A percentile compares a stretch with the other conserved stretches of the same genome.
These are phyloP conservation scores for Riptortus pedestris DNA, from an alignment of 1,140 invertebrate species.

Conservation along the genomic window DNA sequence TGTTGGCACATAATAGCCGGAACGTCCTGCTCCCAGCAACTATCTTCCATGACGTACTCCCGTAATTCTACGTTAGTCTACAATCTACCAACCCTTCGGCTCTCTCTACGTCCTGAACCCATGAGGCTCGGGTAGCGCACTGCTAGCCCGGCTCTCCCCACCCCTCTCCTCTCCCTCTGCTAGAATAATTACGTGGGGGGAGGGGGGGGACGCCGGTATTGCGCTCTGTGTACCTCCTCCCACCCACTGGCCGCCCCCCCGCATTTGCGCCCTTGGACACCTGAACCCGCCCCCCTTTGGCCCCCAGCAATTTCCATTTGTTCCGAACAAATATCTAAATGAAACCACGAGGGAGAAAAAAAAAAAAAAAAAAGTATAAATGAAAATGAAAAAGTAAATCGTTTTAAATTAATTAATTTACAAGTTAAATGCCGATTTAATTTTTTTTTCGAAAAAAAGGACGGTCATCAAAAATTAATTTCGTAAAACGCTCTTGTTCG, in stretches of 20 bases:
- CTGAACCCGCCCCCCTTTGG: slow-evolving; percentile 3
- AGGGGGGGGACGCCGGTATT: no score
- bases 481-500: no score
- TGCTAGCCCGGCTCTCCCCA: background rate
- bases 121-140: background rate
- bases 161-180: slow-evolving; percentile 1
- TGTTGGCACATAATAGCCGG: slow-evolving; percentile 25
- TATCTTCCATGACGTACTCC: slow-evolving; percentile 22
- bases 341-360: no score
- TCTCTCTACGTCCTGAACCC: background rate
- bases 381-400: background rate
- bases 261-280: slow-evolving; percentile 23
- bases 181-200: slow-evolving; percentile 16
- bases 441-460: no score
- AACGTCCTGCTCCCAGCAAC: slow-evolving; percentile 27
- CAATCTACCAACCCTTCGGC: background rate
- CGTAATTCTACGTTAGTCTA: background rate
- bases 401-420: background rate
- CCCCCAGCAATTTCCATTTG: no score
- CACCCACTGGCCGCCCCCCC: no score
- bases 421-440: background rate
- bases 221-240: slow-evolving; percentile 17
- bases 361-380: no score
- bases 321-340: no score
- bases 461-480: no score